Conservation (phyloP, 2,113 vertebrate species). For the Heterocephalus glaber region DNA sequence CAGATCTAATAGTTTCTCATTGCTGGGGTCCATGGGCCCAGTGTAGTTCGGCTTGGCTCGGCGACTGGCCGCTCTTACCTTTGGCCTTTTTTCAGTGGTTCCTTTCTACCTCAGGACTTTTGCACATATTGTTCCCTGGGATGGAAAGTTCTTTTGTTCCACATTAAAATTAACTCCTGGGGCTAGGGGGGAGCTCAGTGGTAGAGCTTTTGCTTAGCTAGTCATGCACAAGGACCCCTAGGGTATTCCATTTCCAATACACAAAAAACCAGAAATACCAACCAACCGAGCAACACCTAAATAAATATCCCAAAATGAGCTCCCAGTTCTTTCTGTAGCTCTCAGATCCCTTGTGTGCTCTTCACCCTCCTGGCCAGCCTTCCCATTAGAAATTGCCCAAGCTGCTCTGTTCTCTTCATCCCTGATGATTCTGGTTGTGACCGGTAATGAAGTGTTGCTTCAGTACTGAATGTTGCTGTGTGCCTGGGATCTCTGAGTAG, state of each 20-base stretch:
- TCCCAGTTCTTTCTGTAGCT: not conserved
- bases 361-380: not conserved
- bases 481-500: not conserved
- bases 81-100: not conserved
- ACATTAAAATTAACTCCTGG: not conserved
- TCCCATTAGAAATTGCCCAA: not conserved
- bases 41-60: too few relatives aligned
- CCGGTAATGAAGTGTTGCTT: not conserved
- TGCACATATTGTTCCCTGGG: not conserved
- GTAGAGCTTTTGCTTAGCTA: not conserved
- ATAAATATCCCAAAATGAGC: not conserved
- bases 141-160: not conserved
- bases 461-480: not conserved
- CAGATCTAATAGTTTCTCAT: not conserved
- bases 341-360: not conserved
- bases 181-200: not conserved
- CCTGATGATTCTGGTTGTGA: not conserved
- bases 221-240: not conserved
- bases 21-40: not conserved
- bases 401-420: not conserved
- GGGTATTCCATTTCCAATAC: not conserved
- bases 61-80: not conserved
- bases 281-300: not conserved
- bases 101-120: slow-evolving; percentile 14
- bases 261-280: not conserved